Evolutionary conservation across 53 echinoderm and acorn worm genomes (phyloP).

Genomic region (Astropecten irregularis): DNA sequence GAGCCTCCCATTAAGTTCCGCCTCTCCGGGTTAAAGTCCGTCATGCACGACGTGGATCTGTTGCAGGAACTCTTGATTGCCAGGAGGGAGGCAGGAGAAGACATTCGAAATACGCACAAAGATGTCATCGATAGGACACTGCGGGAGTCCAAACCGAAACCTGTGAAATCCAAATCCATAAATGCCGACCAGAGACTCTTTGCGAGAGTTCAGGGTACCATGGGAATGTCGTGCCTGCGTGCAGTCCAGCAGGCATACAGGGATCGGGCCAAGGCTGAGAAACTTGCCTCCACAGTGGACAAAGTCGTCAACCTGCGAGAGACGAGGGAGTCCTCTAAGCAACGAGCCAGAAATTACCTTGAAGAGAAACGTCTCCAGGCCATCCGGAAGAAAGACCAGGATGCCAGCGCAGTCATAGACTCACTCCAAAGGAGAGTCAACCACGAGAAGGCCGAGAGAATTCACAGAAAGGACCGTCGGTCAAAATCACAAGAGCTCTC

Average conservation of each 20-base stretch:
- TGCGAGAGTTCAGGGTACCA: constrained; percentile 90
- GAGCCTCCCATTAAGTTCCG: constrained; percentile 69
- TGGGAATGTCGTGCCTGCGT: constrained; percentile 93
- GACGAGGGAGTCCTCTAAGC: constrained; percentile 65
- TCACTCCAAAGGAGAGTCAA: constrained; percentile 60
- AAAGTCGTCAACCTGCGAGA: constrained; percentile 73
- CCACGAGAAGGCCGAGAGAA: constrained; percentile 52
- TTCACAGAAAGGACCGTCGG: constrained; percentile 58
- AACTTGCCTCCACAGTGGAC: constrained; percentile 53
- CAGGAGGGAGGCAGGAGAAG: constrained; percentile 80
- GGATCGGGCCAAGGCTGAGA: constrained; percentile 79
- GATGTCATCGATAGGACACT: constrained; percentile 61
- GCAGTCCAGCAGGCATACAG: constrained; percentile 96
- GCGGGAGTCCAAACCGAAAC: constrained; percentile 15
- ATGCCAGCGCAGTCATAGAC: constrained; percentile 59
- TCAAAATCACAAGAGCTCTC: constrained; percentile 56
- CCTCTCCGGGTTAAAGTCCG: constrained; percentile 72
- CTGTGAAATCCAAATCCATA: constrained; percentile 62
- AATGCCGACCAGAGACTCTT: constrained; percentile 91
- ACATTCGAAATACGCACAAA: constrained; percentile 72
- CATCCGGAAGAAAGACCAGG: constrained; percentile 70
- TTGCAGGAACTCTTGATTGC: constrained; percentile 76
- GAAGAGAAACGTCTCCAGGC: constrained; percentile 84
- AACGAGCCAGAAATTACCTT: constrained; percentile 69
- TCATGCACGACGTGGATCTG: constrained; percentile 65